Evolutionary conservation across 1,140 invertebrate species (phyloP), one percentile per base, ranked within the genome.

Genomic region (Ceratosolen fusciceps): DNA sequence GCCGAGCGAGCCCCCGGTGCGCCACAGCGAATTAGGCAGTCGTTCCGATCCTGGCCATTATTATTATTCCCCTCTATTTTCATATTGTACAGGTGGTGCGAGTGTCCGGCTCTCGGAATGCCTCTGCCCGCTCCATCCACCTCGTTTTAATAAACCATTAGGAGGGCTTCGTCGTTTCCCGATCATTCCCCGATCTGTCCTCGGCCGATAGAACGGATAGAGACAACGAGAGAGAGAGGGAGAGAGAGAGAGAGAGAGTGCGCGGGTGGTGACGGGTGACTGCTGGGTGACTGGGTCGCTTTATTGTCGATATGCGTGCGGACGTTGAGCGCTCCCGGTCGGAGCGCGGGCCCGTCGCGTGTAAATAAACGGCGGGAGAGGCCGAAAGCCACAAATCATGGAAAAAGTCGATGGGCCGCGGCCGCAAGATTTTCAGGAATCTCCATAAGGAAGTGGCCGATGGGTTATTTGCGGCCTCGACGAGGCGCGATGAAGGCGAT

Each of bases 341-440:
- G 49, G 3, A 19, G 10, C 49, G 49, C 49, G 49, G 21, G 49
- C 49, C 3, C n/a, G 39, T 37, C 21, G 67, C 67, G 16, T 49
- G 67, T 47, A 49, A 43, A 70, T 49, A 70, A 29, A 29, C 7
- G 5, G 31, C 29, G 29, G n/a, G 19, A 19, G 3, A 19, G 7
- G 37, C 39, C 7, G 16, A 70, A 47, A 70, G 67, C 43, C 37
- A 21, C 67, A 49, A 70, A 43, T 43, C 67, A 70, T 70, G 37
- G n/a, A 49, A 26, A 70, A 34, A 34, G 68, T 16, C 43, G 68
- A 31, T 26, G 26, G 10, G 1, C 43, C 37, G 21, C 21, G 29
- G 37, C 52, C 65, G 47, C 62, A 77, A 77, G 37, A 77, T 77
- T 77, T 77, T 77, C 75, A 77, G 47, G 62, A 77, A 77, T 77